Evolutionary conservation across 2,797 vertebrate species (phyloP), one percentile per base, ranked within the genome.

Genomic region (Fistularia tabacaria): DNA sequence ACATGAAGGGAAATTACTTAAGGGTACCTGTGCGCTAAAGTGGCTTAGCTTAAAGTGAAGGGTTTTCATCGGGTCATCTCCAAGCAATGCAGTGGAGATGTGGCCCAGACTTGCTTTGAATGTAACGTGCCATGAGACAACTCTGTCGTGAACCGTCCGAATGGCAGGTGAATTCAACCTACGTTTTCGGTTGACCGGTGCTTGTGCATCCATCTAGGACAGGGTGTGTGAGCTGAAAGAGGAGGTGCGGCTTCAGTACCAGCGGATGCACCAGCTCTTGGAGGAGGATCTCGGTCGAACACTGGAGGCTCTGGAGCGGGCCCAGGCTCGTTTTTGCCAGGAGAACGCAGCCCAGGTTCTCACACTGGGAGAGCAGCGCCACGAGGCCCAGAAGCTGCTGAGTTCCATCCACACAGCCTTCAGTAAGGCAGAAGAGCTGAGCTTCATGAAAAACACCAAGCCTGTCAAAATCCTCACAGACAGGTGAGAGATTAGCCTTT

Each of bases 381-480:
- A 98, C 69, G 96, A 99, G 76, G 95, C 96, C 75, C 95, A 98
- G 92, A 98, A 98, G 87, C 92, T 99, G 51, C 92, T 99, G 66
- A 94, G 95, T 83, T 98, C 95, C 58, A 92, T 98, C 73, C 95
- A 98, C 90, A 94, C 95, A 44, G 95, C 97, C 79, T 98, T 98
- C 0, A 93, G 95, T 80, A 99, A 98, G 84, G 95, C 96, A 0
- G 97, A 98, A 84, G 96, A 98, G n/a, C 93, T 99, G 84, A 94
- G 94, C 86, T 98, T 99, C 86, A 99, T 98, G 97, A 98, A 98
- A 91, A 99, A 98, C 87, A 99, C 97, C 83, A 99, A 99, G 86
- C 97, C 96, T 39, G 95, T 99, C 82, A 98, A 98, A 88, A 98
- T 99, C 81, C 88, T 98, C 84, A 95, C 95, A 85, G 97, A 99